Evolutionary conservation across 2,888 invertebrate species (phyloP).

Genomic region (Caenorhabditis sp.): DNA sequence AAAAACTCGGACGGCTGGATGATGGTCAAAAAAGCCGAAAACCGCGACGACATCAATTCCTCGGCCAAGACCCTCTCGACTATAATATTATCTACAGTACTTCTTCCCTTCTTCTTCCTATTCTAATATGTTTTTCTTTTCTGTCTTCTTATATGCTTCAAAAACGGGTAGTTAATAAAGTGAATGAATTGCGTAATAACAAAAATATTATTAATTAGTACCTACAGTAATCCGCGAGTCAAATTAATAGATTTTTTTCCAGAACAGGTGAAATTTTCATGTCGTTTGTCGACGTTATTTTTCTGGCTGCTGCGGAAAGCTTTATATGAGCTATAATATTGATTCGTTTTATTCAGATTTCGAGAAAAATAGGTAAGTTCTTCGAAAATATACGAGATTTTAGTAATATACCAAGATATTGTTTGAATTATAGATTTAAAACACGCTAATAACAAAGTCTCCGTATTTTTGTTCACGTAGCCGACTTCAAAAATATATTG

Average conservation of each 20-base stretch:
- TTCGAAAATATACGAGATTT: no score
- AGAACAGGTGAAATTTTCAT: conserved; percentile 34
- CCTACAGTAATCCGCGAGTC: conserved; percentile 40
- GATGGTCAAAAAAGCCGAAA: conserved; percentile 36
- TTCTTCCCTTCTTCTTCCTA: conserved; percentile 11
- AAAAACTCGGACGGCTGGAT: conserved; percentile 39
- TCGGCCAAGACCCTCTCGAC: background rate
- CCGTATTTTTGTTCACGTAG: no score
- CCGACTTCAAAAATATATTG: no score
- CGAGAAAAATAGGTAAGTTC: background rate
- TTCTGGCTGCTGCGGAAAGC: background rate
- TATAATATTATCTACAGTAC: conserved; percentile 2
- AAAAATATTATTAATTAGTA: background rate
- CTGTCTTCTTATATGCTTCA: conserved; percentile 16
- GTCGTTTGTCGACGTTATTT: background rate
- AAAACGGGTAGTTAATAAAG: background rate
- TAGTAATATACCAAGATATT: no score
- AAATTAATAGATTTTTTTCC: conserved; percentile 25
- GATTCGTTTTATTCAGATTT: background rate
- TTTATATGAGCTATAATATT: background rate
- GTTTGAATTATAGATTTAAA: no score
- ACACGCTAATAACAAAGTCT: no score
- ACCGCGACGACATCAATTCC: no score
- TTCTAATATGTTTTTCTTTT: conserved; percentile 3
- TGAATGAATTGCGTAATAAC: conserved; percentile 18